Base-by-base conservation (phyloP, 2,797 vertebrate genomes). In the Silurus aristotelis region DNA sequence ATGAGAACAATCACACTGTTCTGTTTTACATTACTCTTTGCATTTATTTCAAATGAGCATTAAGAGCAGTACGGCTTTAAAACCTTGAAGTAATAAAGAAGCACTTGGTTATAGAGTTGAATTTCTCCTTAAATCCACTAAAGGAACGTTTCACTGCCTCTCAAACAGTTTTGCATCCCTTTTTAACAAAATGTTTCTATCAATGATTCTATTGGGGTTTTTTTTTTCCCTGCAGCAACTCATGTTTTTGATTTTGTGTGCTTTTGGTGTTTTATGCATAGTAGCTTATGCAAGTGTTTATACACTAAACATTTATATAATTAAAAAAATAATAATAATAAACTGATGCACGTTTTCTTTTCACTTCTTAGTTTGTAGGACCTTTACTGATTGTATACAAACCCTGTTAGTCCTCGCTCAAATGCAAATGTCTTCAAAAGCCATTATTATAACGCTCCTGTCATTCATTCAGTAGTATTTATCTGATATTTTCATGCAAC, bases 231-330 rank as follows among this genome's bases (percentile, higher is more conserved):
- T 38, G 38, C 38, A 3, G 38, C 38, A 38, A 38, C 38, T 38
- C 19, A 70, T 87, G 68, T 87, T 67, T 79, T 86, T 79, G 25
- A 80, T 84, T 84, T 85, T 84, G 76, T 88, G 84, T 88, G 85
- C 76, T 85, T 85, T 72, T 80, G 48, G 19, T 89, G 73, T 89
- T 85, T 89, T 88, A 79, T 79, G 84, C 86, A 87, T 89, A 73
- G 86, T 86, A 56, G 80, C 80, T 72, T 87, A 87, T 87, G 89
- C 86, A 88, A 88, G 77, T 88, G 84, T 88, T 84, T 79, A 77
- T 84, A 87, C 86, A 87, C 86, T 88, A 87, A 90, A 86, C 67
- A 43, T 85, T 82, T 85, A 56, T 87, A 84, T 52, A 89, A 88
- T 88, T 85, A 83, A 89, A 85, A 48, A 80, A 64, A 48, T n/a